phyloP scores from a whole-genome alignment of 1,140 invertebrate species.

The Meloidogyne chitwoodi region DNA sequence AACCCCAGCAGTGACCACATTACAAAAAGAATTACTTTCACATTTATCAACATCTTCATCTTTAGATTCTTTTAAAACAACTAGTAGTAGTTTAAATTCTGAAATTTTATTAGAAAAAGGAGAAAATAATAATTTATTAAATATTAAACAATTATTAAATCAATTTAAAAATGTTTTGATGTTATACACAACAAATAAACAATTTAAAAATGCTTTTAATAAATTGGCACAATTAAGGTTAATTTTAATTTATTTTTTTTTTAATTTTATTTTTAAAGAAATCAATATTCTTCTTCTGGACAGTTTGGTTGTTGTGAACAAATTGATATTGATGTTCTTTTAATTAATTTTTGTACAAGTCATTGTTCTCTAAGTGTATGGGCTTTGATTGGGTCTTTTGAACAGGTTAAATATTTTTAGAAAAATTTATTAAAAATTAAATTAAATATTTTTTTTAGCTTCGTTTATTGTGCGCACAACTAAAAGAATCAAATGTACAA shows the following conservation, averaged over 20 bases:
- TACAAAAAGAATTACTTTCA: constrained; percentile 52
- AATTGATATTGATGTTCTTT: constrained; percentile 55
- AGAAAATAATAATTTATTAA: neutral
- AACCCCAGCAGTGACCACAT: constrained; percentile 49
- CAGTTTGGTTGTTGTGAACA: constrained; percentile 59
- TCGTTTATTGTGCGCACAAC: constrained; percentile 21
- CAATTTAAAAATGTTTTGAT: constrained; percentile 45
- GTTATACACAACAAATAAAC: constrained; percentile 56
- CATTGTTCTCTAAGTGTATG: constrained; percentile 51
- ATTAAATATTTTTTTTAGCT: neutral
- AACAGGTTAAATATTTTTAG: constrained; percentile 17
- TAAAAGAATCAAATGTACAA: constrained; percentile 30
- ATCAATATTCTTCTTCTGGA: constrained; percentile 35
- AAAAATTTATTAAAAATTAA: neutral
- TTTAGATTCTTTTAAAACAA: neutral
- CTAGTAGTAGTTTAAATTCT: neutral
- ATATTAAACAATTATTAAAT: neutral
- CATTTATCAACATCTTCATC: constrained; percentile 28
- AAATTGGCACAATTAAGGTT: constrained; percentile 49
- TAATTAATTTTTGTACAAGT: constrained; percentile 53
- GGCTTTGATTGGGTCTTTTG: constrained; percentile 51
- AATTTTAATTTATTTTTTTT: neutral
- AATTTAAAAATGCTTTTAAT: constrained; percentile 48
- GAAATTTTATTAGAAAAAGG: neutral
- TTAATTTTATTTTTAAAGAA: constrained; percentile 39